phyloP scores from a whole-genome alignment of 1,140 invertebrate species.

The Drosophila athabasca region DNA sequence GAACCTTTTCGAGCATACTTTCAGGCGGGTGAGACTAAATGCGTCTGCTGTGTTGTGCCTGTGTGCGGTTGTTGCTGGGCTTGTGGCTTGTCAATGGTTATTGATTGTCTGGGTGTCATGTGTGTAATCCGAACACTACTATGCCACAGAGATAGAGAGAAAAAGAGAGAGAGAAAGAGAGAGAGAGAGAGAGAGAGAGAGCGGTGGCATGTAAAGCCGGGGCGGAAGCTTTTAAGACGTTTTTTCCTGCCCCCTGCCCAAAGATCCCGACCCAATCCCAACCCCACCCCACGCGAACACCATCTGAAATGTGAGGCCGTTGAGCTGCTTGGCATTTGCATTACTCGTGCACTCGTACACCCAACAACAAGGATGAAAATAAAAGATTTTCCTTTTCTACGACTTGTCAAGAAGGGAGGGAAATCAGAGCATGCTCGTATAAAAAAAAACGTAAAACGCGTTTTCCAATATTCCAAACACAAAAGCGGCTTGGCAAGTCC shows the following conservation, averaged over 20 bases:
- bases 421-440: conserved; percentile 28
- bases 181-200: background rate
- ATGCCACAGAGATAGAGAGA: no score
- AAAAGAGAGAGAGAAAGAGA: background rate
- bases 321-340: conserved; percentile 48
- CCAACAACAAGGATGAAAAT: conserved; percentile 48
- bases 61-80: conserved; percentile 27
- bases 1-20: conserved; percentile 53
- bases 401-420: background rate
- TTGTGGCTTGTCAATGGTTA: conserved; percentile 77
- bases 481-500: conserved; percentile 73
- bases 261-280: no score
- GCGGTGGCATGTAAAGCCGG: conserved; percentile 39
- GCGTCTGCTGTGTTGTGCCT: conserved; percentile 40
- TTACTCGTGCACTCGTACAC: conserved; percentile 15
- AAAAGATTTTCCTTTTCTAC: conserved; percentile 46
- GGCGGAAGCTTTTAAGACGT: conserved; percentile 72
- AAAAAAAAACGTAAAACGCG: conserved; percentile 58
- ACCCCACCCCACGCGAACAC: background rate
- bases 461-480: conserved; percentile 71
- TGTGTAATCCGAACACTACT: conserved; percentile 10
- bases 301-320: conserved; percentile 57
- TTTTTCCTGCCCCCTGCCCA: conserved; percentile 18
- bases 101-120: conserved; percentile 77
- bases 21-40: conserved; percentile 52